Percentiles rank a stretch among this genome's conserved stretches.
phyloP scores from a whole-genome alignment of 2,113 vertebrate genomes.

The Amia ocellicauda region DNA sequence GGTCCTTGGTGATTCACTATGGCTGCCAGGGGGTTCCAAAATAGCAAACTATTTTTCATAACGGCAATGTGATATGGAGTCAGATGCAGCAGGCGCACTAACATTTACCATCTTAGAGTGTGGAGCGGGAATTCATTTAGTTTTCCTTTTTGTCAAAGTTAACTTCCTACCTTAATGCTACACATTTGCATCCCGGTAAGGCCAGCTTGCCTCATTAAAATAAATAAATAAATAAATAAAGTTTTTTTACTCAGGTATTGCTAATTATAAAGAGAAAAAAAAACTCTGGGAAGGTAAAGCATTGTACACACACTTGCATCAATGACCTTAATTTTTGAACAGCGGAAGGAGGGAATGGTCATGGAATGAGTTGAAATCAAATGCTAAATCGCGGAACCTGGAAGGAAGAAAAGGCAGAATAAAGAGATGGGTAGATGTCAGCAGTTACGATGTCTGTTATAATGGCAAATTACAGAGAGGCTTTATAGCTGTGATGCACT shows the following conservation, averaged over 20 bases:
- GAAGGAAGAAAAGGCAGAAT: too few species aligned
- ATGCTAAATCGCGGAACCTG: too few species aligned
- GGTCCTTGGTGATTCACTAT: conserved; percentile 91
- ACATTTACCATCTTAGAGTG: conserved; percentile 78
- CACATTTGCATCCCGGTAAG: conserved; percentile 27
- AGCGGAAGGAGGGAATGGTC: too few species aligned
- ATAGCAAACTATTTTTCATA: conserved; percentile 99
- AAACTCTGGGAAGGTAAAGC: too few species aligned
- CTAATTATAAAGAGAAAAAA: conserved; percentile 19
- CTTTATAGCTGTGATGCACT: too few species aligned
- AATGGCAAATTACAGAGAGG: too few species aligned
- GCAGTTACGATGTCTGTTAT: too few species aligned
- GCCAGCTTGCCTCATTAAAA: conserved; percentile 31
- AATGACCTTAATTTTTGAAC: not conserved
- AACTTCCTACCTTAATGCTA: conserved; percentile 55
- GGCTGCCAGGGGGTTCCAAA: conserved; percentile 99
- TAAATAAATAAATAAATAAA: conserved; percentile 32
- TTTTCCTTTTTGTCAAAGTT: conserved; percentile 69
- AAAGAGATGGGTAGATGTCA: too few species aligned
- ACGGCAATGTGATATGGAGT: conserved; percentile 90
- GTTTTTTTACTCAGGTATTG: not conserved
- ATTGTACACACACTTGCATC: not conserved
- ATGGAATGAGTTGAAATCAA: too few species aligned
- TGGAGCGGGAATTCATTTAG: conserved; percentile 76
- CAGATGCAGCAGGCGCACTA: conserved; percentile 86